A percentile compares a stretch with the other conserved stretches of the same genome.
These are phyloP conservation scores for Moxostoma hubbsi DNA, from an alignment of 2,797 vertebrate species.

Conservation along the genomic window DNA sequence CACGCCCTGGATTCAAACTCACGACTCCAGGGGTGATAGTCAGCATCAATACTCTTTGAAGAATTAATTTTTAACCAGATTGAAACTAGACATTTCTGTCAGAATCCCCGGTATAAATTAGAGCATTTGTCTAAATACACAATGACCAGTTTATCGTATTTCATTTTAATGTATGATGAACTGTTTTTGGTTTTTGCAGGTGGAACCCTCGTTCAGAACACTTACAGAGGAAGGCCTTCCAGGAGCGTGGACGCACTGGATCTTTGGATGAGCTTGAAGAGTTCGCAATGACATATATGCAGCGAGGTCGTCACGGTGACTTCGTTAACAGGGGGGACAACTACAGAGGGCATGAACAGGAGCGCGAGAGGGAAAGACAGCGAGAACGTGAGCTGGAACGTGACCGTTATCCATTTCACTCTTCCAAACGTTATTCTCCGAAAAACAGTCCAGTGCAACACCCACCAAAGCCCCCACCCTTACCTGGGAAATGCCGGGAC, in stretches of 20 bases:
- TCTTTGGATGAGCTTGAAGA: constrained; percentile 94
- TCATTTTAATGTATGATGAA: no score
- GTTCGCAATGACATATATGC: constrained; percentile 80
- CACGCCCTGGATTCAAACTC: no score
- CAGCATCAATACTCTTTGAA: no score
- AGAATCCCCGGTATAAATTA: no score
- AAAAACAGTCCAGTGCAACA: constrained; percentile 21
- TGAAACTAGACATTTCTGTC: no score
- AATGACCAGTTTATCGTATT: neutral
- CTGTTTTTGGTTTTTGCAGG: constrained; percentile 68
- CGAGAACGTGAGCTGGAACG: constrained; percentile 64
- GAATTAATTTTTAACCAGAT: no score
- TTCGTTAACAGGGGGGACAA: constrained; percentile 65
- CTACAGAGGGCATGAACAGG: constrained; percentile 66
- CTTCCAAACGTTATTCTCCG: constrained; percentile 32
- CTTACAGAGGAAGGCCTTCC: constrained; percentile 89
- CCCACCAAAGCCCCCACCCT: constrained; percentile 70
- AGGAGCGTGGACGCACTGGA: constrained; percentile 77
- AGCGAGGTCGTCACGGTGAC: constrained; percentile 64
- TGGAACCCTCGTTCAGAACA: constrained; percentile 93
- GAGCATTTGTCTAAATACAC: neutral
- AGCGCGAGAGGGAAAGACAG: constrained; percentile 62
- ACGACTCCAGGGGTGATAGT: no score
- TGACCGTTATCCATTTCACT: constrained; percentile 23
- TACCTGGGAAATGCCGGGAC: constrained; percentile 80